Conservation (phyloP, 2,888 invertebrate genomes). For the Parascotia fuliginaria region DNA sequence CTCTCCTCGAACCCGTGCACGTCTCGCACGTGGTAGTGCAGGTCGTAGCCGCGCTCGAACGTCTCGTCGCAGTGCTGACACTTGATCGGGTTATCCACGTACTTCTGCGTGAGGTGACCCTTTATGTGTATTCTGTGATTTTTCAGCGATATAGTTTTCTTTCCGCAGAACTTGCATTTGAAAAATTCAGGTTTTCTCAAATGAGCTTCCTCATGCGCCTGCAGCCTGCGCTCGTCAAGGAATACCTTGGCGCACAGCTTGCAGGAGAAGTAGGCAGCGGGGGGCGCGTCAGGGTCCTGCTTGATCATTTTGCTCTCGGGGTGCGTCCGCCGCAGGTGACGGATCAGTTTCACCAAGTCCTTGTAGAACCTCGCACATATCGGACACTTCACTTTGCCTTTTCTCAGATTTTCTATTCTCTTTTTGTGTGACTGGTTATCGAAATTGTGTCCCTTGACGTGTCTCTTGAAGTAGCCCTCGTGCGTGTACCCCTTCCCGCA, state of each 20-base stretch:
- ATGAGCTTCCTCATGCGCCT: slow-evolving; percentile 72
- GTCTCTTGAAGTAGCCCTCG: slow-evolving; percentile 77
- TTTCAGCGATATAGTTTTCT: slow-evolving; percentile 73
- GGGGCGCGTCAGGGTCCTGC: slow-evolving; percentile 76
- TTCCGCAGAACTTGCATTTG: slow-evolving; percentile 80
- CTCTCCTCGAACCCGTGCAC: slow-evolving; percentile 71
- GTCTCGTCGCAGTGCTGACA: slow-evolving; percentile 73
- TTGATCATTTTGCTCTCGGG: slow-evolving; percentile 84
- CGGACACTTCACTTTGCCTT: slow-evolving; percentile 78
- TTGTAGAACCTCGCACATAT: slow-evolving; percentile 76
- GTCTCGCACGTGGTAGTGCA: slow-evolving; percentile 77
- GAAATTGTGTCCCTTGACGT: slow-evolving; percentile 84
- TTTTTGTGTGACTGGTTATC: slow-evolving; percentile 74
- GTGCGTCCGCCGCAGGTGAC: slow-evolving; percentile 75
- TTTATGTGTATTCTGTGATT: slow-evolving; percentile 76
- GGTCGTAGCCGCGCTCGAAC: slow-evolving; percentile 72
- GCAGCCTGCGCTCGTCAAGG: slow-evolving; percentile 66
- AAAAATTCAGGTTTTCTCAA: slow-evolving; percentile 74
- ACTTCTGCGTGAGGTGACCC: slow-evolving; percentile 71
- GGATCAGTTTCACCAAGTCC: slow-evolving; percentile 73
- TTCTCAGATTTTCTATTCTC: slow-evolving; percentile 70
- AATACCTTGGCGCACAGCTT: slow-evolving; percentile 79
- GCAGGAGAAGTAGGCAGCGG: slow-evolving; percentile 70
- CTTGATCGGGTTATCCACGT: slow-evolving; percentile 70
- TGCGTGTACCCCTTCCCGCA: slow-evolving; percentile 84